Base-by-base conservation (phyloP, 2,113 vertebrate genomes). In the Cebidichthys violaceus region DNA sequence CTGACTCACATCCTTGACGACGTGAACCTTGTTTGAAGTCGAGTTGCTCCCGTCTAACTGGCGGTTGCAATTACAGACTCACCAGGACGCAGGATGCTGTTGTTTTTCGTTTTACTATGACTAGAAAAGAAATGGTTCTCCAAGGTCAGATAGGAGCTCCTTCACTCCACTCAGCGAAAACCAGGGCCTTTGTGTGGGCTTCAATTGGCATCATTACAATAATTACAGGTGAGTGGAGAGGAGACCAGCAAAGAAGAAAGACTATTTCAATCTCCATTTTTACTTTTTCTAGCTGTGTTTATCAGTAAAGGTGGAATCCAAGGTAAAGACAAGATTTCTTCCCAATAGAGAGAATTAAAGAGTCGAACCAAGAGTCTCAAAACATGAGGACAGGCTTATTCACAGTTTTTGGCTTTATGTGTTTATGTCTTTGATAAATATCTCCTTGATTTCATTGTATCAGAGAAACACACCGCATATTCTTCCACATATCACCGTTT, bases 51-150 rank as follows among this genome's bases (percentile, higher is more conserved):
- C 6, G n/a, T 86, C 83, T 87, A 82, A 91, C 84, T 72, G 68
- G 75, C 62, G 81, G 77, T 85, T 85, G 82, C 45, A 89, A 90
- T 93, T 91, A 91, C 79, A 31, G 70, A 71, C 86, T 86, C 87
- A 59, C 78, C 76, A 29, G 90, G 85, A 77, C 27, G 33, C 89
- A 88, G 89, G 83, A 91, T 66, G 85, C 74, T 87, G 89, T 86
- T 88, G 86, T 91, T 90, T 81, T 83, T 29, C 33, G 60, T 60
- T 76, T 59, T 62, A 61, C 37, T 68, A 72, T 60, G 61, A 80
- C 66, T 76, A 65, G 83, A 87, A 82, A 18, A 70, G 72, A 83
- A 75, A 60, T n/a, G 60, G n/a, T 81, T 87, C 79, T 85, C 68
- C 27, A 22, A 60, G 70, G 85, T 88, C 55, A 75, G 79, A 81